These are phyloP conservation scores for Sipha flava DNA, from an alignment of 1,140 invertebrate genomes.

Conservation along the genomic window DNA sequence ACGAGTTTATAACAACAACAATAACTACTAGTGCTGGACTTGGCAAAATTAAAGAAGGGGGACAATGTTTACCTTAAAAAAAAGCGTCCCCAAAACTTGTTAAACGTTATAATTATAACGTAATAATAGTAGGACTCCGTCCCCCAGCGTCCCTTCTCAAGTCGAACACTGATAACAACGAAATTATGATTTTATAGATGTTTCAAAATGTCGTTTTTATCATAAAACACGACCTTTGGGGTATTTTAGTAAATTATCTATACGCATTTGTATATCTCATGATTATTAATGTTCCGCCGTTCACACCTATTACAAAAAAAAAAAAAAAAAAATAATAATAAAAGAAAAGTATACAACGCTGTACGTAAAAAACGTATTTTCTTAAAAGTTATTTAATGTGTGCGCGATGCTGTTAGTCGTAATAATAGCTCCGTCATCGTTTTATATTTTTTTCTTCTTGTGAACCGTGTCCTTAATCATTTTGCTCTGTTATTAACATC, in stretches of 20 bases:
- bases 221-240: not conserved
- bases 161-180: too few species aligned
- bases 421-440: not conserved
- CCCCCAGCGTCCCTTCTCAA: too few species aligned
- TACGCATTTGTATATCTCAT: not conserved
- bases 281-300: not conserved
- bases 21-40: too few species aligned
- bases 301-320: not conserved
- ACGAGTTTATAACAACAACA: too few species aligned
- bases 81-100: too few species aligned
- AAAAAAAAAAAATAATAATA: not conserved
- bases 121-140: too few species aligned
- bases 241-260: not conserved
- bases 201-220: not conserved
- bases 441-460: not conserved
- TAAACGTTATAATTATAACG: too few species aligned
- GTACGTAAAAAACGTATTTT: not conserved
- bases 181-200: not conserved
- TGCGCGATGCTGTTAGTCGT: not conserved
- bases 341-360: not conserved
- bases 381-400: too few species aligned
- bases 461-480: not conserved
- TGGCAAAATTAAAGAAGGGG: too few species aligned
- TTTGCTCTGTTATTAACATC: not conserved
- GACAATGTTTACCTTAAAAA: too few species aligned